Conservation (phyloP, 2,113 vertebrate species). For the Onychostruthus taczanowskii region DNA sequence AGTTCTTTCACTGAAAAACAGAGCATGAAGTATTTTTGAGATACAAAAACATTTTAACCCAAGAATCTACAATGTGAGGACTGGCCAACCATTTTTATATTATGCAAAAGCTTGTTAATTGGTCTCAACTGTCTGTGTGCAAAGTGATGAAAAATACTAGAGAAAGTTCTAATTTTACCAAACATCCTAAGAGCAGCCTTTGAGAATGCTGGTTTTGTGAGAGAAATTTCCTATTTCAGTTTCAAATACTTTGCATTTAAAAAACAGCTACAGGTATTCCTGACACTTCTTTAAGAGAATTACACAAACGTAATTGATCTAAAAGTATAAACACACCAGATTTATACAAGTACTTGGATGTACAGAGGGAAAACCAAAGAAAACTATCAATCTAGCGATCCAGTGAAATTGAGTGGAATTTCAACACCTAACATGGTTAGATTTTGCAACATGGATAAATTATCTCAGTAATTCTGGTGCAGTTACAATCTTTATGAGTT, state of each 20-base stretch:
- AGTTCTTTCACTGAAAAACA: not conserved
- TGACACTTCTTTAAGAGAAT: not conserved
- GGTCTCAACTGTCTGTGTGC: not conserved
- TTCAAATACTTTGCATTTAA: not conserved
- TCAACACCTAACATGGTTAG: not conserved
- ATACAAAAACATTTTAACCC: slow-evolving; percentile 13
- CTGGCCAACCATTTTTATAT: not conserved
- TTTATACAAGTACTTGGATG: not conserved
- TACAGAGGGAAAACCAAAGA: not conserved
- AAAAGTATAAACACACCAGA: not conserved
- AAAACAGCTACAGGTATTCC: not conserved
- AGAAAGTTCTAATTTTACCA: not conserved
- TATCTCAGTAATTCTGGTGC: not conserved
- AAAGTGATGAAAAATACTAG: not conserved
- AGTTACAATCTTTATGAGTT: not conserved
- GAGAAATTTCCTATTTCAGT: not conserved
- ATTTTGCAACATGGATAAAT: not conserved
- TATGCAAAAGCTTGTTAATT: not conserved
- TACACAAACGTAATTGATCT: not conserved
- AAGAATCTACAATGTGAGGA: not conserved
- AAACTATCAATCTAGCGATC: not conserved
- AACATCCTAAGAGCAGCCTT: not conserved
- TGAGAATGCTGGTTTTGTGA: not conserved
- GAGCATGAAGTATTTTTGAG: not conserved
- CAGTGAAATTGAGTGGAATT: not conserved